Percentiles rank a stretch among this genome's conserved stretches.
Conservation (phyloP, 2,113 vertebrate species). For the Brachyistius frenatus region DNA sequence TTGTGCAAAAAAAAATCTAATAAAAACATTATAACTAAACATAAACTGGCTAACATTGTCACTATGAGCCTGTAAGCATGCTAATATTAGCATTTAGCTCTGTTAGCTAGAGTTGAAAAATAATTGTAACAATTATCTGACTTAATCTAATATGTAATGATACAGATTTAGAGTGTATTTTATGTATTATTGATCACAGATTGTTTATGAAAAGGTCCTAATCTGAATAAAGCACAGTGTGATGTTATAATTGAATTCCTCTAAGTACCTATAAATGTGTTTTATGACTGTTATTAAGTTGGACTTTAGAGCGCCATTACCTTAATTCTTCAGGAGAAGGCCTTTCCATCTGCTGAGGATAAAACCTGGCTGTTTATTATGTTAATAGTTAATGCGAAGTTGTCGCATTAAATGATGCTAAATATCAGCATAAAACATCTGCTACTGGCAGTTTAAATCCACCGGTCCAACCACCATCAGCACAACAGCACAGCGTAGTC, state of each 20-base stretch:
- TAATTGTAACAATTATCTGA: not conserved
- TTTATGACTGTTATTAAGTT: constrained; percentile 43
- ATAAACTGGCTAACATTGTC: not conserved
- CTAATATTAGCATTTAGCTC: not conserved
- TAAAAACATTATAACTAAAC: too few relatives aligned
- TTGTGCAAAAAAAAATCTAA: too few relatives aligned
- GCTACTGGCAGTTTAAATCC: not conserved
- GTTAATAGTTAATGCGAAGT: constrained; percentile 31
- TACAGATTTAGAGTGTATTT: not conserved
- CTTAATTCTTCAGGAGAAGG: constrained; percentile 24
- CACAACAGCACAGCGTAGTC: not conserved
- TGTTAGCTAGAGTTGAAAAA: not conserved
- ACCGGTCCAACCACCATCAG: constrained; percentile 1
- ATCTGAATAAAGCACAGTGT: constrained; percentile 15
- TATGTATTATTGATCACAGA: not conserved
- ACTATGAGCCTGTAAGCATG: not conserved
- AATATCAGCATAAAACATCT: constrained; percentile 34
- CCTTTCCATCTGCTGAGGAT: constrained; percentile 4
- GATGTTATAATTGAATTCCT: constrained; percentile 34
- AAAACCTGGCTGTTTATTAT: constrained; percentile 4
- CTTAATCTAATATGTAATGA: not conserved
- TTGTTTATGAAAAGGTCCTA: not conserved
- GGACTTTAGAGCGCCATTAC: constrained; percentile 29
- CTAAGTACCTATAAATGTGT: constrained; percentile 28
- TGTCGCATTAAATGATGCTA: constrained; percentile 14